These are phyloP conservation scores for Alcis repandata DNA, from an alignment of 2,888 invertebrate genomes.

Conservation along the genomic window DNA sequence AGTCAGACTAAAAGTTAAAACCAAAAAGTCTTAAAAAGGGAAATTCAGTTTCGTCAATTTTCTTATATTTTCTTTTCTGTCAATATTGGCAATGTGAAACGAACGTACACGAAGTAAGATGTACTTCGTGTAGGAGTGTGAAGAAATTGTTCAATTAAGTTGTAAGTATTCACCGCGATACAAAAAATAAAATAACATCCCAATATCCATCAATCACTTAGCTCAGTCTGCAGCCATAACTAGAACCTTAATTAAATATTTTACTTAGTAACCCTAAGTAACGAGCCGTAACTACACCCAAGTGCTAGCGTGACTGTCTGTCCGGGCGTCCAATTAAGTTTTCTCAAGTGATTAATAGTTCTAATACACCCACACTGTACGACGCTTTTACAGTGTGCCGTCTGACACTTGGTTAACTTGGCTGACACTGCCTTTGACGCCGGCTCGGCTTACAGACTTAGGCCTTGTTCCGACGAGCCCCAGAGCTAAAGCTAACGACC, in stretches of 20 bases:
- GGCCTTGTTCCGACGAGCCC: not conserved
- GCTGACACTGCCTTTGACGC: constrained; percentile 40
- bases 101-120: too few species aligned
- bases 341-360: constrained; percentile 74
- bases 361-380: constrained; percentile 19
- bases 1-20: too few species aligned
- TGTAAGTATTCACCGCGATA: not conserved
- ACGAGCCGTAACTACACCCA: constrained; percentile 46
- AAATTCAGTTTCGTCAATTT: too few species aligned
- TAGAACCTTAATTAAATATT: constrained; percentile 37
- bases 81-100: too few species aligned
- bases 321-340: constrained; percentile 77
- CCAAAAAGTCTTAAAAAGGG: too few species aligned
- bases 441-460: constrained; percentile 16
- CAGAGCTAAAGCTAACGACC: not conserved
- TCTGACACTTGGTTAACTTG: constrained; percentile 29
- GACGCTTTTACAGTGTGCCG: constrained; percentile 27
- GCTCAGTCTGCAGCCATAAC: constrained; percentile 4
- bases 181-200: not conserved
- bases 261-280: constrained; percentile 30
- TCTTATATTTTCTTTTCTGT: too few species aligned
- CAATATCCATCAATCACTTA: constrained; percentile 16
- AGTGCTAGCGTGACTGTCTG: constrained; percentile 67
- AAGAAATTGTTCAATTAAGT: not conserved
- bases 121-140: not conserved